Evolutionary conservation across 2,113 vertebrate species (phyloP).

Genomic region (Eublepharis macularius): DNA sequence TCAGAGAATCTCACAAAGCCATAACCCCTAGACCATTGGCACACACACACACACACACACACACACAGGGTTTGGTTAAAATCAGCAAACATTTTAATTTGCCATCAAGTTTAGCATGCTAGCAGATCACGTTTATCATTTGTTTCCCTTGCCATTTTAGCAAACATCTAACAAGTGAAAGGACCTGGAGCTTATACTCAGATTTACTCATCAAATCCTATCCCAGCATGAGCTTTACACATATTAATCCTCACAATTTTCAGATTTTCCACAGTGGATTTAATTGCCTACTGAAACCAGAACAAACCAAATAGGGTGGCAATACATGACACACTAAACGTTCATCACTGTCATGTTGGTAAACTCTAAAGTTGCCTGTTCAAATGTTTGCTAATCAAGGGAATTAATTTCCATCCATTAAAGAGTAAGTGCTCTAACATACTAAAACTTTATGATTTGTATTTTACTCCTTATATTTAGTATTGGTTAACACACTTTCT

Average conservation of each 20-base stretch:
- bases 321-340: not conserved
- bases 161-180: not conserved
- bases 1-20: slow-evolving; percentile 91
- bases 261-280: not conserved
- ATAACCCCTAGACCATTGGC: slow-evolving; percentile 82
- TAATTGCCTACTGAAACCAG: not conserved
- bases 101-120: not conserved
- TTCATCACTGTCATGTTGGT: not conserved
- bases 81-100: not conserved
- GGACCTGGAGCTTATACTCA: not conserved
- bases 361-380: not conserved
- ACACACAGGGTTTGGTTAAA: slow-evolving; percentile 62
- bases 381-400: not conserved
- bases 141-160: not conserved
- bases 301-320: not conserved
- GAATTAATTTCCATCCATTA: not conserved
- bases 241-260: not conserved
- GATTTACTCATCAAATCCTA: not conserved
- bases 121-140: not conserved
- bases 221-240: not conserved
- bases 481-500: not conserved
- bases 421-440: not conserved
- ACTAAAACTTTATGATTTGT: not conserved
- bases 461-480: not conserved
- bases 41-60: slow-evolving; percentile 65